Base-by-base conservation (phyloP, 2,113 vertebrate genomes). In the Dromaius novaehollandiae region DNA sequence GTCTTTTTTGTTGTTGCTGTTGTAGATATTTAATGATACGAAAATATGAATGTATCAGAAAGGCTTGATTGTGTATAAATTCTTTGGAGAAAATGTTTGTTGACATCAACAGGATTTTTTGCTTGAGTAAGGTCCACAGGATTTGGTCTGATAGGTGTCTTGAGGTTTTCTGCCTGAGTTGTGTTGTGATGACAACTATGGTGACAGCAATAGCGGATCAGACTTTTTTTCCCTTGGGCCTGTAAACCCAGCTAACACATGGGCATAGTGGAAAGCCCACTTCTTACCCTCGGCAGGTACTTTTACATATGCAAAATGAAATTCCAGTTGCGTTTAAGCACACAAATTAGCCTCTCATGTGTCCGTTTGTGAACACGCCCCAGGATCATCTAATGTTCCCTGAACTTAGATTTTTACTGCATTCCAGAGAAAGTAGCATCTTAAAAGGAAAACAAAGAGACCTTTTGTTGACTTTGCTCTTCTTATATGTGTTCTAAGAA, bases 101-200 rank as follows among this genome's bases (percentile, higher is more conserved):
- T 96, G 93, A 86, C 92, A 97, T 95, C 88, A 84, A 95, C 76
- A 94, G 90, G 86, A 95, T 91, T 84, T 96, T 94, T 89, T 89
- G 80, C 92, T 84, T 88, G 90, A 90, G 73, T 71, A 93, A 92
- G 61, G 92, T 86, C 93, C 90, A 30, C 46, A 87, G 93, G 88
- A 94, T 94, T 89, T 92, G 86, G 69, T 84, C 90, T 89, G 92
- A 90, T 94, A 79, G 65, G 69, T 89, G 74, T 96, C 92, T 92
- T 94, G 90, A 93, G 90, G 95, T 90, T 96, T 95, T 95, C 93
- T 95, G 69, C 86, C 83, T 90, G 60, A 96, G 60, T 26, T 90
- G 80, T 79, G 76, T 42, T 86, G 64, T 79, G 95, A 86, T 69
- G 86, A 96, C 92, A 94, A 69, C 80, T 73, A 70, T 76, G 75